A percentile compares a stretch with the other conserved stretches of the same genome.
Evolutionary conservation across 2,888 invertebrate genomes (phyloP).

Genomic region (Tipula confusa): DNA sequence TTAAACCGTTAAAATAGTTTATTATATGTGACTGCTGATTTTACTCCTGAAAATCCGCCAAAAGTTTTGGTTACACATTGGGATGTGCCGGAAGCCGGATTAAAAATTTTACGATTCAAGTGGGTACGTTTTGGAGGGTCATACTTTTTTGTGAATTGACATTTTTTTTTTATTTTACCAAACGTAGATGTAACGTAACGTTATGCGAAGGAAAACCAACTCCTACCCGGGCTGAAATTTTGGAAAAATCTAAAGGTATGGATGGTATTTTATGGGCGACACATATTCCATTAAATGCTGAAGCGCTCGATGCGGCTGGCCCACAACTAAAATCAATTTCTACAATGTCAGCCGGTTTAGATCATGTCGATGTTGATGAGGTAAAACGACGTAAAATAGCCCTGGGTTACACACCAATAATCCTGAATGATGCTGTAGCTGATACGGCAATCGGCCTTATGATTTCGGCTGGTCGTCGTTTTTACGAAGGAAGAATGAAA

Average conservation of each 20-base stretch:
- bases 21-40: background rate
- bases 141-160: background rate
- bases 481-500: slow-evolving; percentile 63
- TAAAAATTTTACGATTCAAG: slow-evolving; percentile 59
- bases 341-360: slow-evolving; percentile 75
- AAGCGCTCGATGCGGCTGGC: slow-evolving; percentile 42
- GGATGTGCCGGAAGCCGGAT: slow-evolving; percentile 61
- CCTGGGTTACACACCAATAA: slow-evolving; percentile 69
- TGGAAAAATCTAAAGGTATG: slow-evolving; percentile 35
- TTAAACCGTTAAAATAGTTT: background rate
- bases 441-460: slow-evolving; percentile 70
- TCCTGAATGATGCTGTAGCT: slow-evolving; percentile 67
- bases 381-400: slow-evolving; percentile 61
- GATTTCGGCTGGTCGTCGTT: slow-evolving; percentile 64
- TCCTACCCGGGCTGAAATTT: slow-evolving; percentile 33
- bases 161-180: background rate
- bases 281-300: slow-evolving; percentile 34
- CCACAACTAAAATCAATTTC: slow-evolving; percentile 64
- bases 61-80: slow-evolving; percentile 70
- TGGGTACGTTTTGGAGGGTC: background rate
- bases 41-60: background rate
- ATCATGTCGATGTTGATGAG: slow-evolving; percentile 68
- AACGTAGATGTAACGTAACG: slow-evolving; percentile 35
- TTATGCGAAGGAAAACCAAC: slow-evolving; percentile 33
- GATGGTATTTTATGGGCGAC: slow-evolving; percentile 37